Evolutionary conservation across 23 tunicate species (phyloP), one percentile per base, ranked within the genome.

Genomic region (Phallusia fumigata): DNA sequence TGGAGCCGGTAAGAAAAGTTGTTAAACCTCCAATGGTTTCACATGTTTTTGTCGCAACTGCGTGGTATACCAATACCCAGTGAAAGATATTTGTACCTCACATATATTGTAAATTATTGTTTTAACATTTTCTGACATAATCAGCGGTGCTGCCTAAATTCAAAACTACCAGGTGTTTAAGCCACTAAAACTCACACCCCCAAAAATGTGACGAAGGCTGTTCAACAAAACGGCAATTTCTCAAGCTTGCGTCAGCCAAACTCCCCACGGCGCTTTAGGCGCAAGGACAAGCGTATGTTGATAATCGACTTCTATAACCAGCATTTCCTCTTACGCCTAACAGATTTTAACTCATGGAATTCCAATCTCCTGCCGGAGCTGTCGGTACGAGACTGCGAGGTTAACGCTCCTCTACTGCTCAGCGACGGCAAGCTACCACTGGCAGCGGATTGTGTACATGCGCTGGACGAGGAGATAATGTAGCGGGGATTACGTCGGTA

Each of bases 351-450:
- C 69, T 21, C 69, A 3, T 58, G 73, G 81, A 73, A 11, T 83
- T 31, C 32, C 2, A 58, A 58, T 58, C 69, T 58, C 28, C 80
- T 92, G 44, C 97, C 97, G 0, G 88, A 88, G 30, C 86, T 92
- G 18, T 87, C 97, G 15, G 33, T 92, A 31, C 97, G 73, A 19
- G 97, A 92, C 73, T 92, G 97, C 79, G 91, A 92, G 58, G 90
- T 92, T 30, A 92, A 92, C 75, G 97, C 97, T 28, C 97, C 97
- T 15, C 51, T 87, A 16, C 21, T 28, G 30, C 24, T 19, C 16
- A 73, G 58, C 52, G 49, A 49, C 36, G 82, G 84, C 65, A 10
- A 18, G 30, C 33, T 81, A 31, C 91, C 86, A 16, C 34, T 53
- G 52, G 91, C 80, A 32, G 77, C 64, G 6, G 91, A 87, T 5